Base-by-base conservation (phyloP, 2,113 vertebrate genomes). In the Lucifuga dentata region DNA sequence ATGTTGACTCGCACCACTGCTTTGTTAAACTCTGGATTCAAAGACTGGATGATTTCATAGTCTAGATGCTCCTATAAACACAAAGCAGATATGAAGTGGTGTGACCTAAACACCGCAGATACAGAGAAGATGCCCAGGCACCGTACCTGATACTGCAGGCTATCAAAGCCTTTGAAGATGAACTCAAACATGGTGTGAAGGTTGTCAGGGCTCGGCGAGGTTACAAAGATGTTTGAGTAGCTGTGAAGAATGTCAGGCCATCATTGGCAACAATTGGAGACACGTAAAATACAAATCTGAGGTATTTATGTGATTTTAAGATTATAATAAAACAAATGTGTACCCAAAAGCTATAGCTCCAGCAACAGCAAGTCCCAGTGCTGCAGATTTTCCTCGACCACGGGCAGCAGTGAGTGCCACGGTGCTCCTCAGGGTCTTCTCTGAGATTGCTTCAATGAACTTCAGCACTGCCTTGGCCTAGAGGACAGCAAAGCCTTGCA, bases 151-250 rank as follows among this genome's bases (percentile, higher is more conserved):
- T 90, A 88, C 81, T 97, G 95, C 60, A 99, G 90, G 0, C 94
- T 91, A 84, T 99, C 98, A 69, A 99, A 99, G 46, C 98, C 97
- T 91, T 99, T 99, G 86, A 99, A 99, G 49, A 99, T 91, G 83
- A 99, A 99, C 72, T 99, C 97, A 89, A 99, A 99, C 56, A 99
- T 91, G 5, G 98, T 99, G 73, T 97, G 95, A 39, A 99, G 94
- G 83, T 99, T 99, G 88, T 99, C 98, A 0, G 98, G 98, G 75
- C 96, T 99, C 2, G 98, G 98, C 5, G 98, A 99, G 0, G 98
- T 99, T 33, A 99, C 95, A 71, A 99, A 99, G 75, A 99, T 95
- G 49, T 99, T 99, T 86, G 98, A 99, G 83, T 99, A 99, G 36
- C 97, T 99, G 78, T 16, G 19, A 57, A 59, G 17, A 76, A 48